Evolutionary conservation across 2,113 vertebrate species (phyloP), one percentile per base, ranked within the genome.

Genomic region (Castor canadensis): DNA sequence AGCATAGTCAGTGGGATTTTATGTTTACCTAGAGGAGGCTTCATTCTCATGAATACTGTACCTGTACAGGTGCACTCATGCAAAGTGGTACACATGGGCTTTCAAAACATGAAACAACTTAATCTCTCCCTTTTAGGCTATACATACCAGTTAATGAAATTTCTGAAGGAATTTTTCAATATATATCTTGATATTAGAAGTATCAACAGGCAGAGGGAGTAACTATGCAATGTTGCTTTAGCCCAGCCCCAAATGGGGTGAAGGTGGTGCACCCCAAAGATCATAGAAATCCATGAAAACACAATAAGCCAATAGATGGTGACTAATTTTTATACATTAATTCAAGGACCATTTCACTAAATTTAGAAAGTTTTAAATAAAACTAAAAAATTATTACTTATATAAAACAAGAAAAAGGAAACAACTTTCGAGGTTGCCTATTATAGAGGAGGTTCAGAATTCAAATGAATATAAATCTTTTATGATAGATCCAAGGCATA

Each of bases 381-480:
- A 93, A 73, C 30, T 1, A 5, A 66, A 52, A 75, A 47, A 28
- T 20, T 69, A 30, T 93, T 71, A 67, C 9, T 75, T 32, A 38
- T 12, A 35, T 79, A 30, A 90, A 87, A 76, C 19, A 72, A 32
- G 6, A 62, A 87, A 76, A n/a, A 47, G 32, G 20, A 56, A 69
- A 30, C 3, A 87, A 56, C 35, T 5, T 49, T 54, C 69, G 9
- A 71, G 69, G 38, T 47, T 89, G 67, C 60, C 75, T 81, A 9
- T 72, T n/a, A 56, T 6, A 64, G 24, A 87, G 13, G 35, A 79
- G 28, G 45, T 47, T 89, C 87, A 56, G 83, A 87, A 92, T 67
- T 52, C n/a, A 85, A 91, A 60, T 9, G 56, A 77, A n/a, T 91
- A 86, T 93, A 77, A 67, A 86, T 83, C n/a, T 86, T 96, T 76